Evolutionary conservation across 2,888 invertebrate genomes (phyloP).

Genomic region (Julus scandinavius): DNA sequence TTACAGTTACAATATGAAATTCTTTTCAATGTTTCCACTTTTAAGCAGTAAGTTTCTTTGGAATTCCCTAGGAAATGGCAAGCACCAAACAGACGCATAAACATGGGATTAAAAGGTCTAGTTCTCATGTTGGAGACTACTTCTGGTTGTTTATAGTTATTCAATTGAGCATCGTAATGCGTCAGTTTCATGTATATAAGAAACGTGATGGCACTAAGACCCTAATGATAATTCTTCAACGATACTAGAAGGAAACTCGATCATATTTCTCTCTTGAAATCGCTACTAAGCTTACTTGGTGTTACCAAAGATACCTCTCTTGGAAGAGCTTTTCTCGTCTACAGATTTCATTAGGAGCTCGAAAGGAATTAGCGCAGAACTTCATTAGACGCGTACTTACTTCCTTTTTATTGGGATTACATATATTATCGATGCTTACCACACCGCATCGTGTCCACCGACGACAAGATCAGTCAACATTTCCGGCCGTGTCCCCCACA

Average conservation of each 20-base stretch:
- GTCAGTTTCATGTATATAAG: not conserved
- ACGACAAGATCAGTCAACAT: constrained; percentile 22
- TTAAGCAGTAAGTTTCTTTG: too few relatives aligned
- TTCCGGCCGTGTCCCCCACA: not conserved
- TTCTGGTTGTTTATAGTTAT: constrained; percentile 11
- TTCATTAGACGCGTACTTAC: constrained; percentile 22
- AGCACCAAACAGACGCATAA: not conserved
- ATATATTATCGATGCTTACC: constrained; percentile 27
- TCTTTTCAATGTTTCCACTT: too few relatives aligned
- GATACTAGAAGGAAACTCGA: not conserved
- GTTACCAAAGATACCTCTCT: constrained; percentile 7
- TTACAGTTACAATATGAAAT: too few relatives aligned
- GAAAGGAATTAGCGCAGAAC: constrained; percentile 19
- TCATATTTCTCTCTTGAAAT: constrained; percentile 15
- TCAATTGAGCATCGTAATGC: not conserved
- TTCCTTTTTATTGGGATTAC: constrained; percentile 27
- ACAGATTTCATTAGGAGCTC: constrained; percentile 8
- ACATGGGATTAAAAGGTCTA: not conserved
- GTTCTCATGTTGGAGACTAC: not conserved
- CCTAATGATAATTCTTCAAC: not conserved
- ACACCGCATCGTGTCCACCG: constrained; percentile 4
- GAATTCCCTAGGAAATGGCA: too few relatives aligned
- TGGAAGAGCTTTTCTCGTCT: constrained; percentile 4
- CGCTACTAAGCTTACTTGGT: constrained; percentile 14
- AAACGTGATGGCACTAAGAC: not conserved